Base-by-base conservation (phyloP, 2,113 vertebrate species). In the Mesitornis unicolor region DNA sequence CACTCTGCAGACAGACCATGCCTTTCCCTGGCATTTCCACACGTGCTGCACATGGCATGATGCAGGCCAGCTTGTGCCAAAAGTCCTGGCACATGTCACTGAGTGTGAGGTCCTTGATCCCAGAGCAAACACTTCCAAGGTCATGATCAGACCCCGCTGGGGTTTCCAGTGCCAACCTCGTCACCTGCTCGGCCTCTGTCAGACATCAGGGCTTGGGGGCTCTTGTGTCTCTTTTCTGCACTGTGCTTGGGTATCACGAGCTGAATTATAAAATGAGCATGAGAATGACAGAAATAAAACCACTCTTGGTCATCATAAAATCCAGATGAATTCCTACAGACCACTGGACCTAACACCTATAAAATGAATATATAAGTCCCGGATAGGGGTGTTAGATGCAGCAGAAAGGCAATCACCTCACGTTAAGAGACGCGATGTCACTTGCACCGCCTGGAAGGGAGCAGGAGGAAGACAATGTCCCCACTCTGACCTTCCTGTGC, bases 401-500 rank as follows among this genome's bases (percentile, higher is more conserved):
- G 16, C 22, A 8, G 33, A 19, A 38, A 45, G 22, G 8, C 11
- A 3, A 16, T n/a, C 22, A 16, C 28, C 22, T 38, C 36, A 2
- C 9, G 18, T 29, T n/a, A 4, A 28, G 33, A 29, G 11, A 35
- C 0, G 10, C 20, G 77, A 26, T 17, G 26, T 36, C 6, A 2
- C 36, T 22, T 21, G 36, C 1, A 6, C 13, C 43, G 16, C 4
- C 18, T 18, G 53, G 36, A 33, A 13, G 20, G 12, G 43, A 22
- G 60, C 33, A 59, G 43, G 22, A 38, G 18, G 38, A 38, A 18
- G 57, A 16, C 7, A 35, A 13, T 6, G 21, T 31, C 25, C 36
- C n/a, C 31, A 14, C 21, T 20, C 67, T 21, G 25, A 17, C 57
- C 11, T 64, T 31, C 16, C 17, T 29, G 7, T 4, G 6, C 21